Evolutionary conservation across 2,888 invertebrate species (phyloP), one percentile per base, ranked within the genome.

Genomic region (Argyresthia goedartella): DNA sequence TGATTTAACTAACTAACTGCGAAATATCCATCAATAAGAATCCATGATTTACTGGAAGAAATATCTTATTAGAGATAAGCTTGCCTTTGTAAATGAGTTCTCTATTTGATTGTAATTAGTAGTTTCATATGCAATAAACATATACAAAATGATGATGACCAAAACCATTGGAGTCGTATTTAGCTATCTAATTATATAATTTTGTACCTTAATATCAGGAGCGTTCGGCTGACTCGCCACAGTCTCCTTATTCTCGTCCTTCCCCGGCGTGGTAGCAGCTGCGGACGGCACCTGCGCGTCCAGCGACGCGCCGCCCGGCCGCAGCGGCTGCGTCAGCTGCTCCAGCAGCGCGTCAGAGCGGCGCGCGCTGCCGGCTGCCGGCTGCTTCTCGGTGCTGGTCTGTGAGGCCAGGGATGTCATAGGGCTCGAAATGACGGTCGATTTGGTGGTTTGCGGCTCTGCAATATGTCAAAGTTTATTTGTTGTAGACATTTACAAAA

Each of bases 291-390:
- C 55, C 39, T 69, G 72, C 7, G 71, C 45, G 75, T 61, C 53
- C 1, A 79, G 67, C 1, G 76, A 56, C 52, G 77, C 67, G 0
- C 76, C 74, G 59, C 76, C 84, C 55, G 9, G 7, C 11, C 76
- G 67, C 54, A 87, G 60, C 0, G 87, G 85, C 58, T 74, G 65
- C 0, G 87, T 87, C 56, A 87, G 67, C 52, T 85, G 82, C 60
- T 87, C 87, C 13, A 86, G 61, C 47, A 87, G 58, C 0, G 81
- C 81, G 53, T 87, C 87, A 0, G 86, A 85, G 7, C 87, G 78
- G 0, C 87, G 69, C 59, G 85, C 84, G 3, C 84, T 78, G 43
- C 61, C 76, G 0, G 79, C 71, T 8, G 84, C 73, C 41, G 77
- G 65, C 52, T 81, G 81, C 59, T 82, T 87, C 56, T 81, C 85